Evolutionary conservation across 2,113 vertebrate species (phyloP), one percentile per base, ranked within the genome.

Genomic region (Struthidea cinerea): DNA sequence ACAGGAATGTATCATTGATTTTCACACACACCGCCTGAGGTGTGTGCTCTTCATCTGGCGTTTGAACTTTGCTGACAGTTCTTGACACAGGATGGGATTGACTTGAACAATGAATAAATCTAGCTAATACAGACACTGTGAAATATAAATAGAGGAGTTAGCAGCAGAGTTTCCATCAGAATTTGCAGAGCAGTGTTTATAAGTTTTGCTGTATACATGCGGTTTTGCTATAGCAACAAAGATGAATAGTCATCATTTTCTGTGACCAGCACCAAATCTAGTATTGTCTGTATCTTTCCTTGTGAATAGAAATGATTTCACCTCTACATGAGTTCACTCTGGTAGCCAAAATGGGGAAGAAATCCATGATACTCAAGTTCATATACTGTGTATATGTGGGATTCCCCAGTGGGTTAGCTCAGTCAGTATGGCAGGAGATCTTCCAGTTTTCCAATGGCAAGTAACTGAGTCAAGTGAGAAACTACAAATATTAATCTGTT

Each of bases 171-270:
- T 94, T 95, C 89, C 80, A 78, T 55, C 44, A 86, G 63, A 94
- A 94, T 84, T 80, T 80, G 49, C 75, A 88, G 59, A 90, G 50
- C 18, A 67, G 39, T 50, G 60, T 89, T 94, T 92, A 47, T 74
- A 59, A 70, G 27, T 67, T 94, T 88, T 92, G 71, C 67, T 90
- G 55, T 90, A 90, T 89, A 56, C 21, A 64, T 78, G 76, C 68
- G 75, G 60, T 67, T 93, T 96, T 95, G 56, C 93, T 87, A 68
- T 77, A 93, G 91, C 55, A 92, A 93, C 86, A 71, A 67, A 92
- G 37, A 74, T 59, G 73, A 95, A 55, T 15, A 86, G 63, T 81
- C 86, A 74, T 93, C 10, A 75, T 84, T 79, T 91, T 83, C 90
- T 94, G 42, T 16, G 50, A 53, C 46, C 37, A 44, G 7, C n/a